phyloP scores from a whole-genome alignment of 2,888 invertebrate species.

The Drosophila rellima region DNA sequence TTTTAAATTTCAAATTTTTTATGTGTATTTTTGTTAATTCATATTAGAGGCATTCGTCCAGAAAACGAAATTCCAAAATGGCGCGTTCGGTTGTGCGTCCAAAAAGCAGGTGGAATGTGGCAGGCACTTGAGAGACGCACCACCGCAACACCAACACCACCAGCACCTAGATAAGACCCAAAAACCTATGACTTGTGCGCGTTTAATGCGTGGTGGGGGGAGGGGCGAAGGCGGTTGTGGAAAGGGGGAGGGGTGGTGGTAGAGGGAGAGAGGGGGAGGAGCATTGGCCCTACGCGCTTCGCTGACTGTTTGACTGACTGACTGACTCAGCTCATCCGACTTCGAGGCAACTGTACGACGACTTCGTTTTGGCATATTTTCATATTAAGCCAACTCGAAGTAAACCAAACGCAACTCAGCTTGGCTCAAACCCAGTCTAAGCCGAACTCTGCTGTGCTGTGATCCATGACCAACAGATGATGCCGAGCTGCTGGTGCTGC shows the following conservation, averaged over 20 bases:
- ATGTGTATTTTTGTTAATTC: slow-evolving; percentile 67
- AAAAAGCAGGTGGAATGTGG: slow-evolving; percentile 70
- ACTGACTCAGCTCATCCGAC: slow-evolving; percentile 60
- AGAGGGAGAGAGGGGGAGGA: background rate
- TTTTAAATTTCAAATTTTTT: slow-evolving; percentile 46
- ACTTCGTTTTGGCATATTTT: slow-evolving; percentile 55
- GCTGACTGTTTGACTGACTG: slow-evolving; percentile 54
- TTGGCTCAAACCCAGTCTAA: slow-evolving; percentile 15
- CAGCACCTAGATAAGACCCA: slow-evolving; percentile 51
- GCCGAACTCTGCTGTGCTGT: slow-evolving; percentile 57
- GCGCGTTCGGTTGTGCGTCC: slow-evolving; percentile 34
- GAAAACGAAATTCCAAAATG: slow-evolving; percentile 79
- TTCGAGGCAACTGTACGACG: slow-evolving; percentile 63
- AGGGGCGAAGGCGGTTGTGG: too few species aligned
- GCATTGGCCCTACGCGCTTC: slow-evolving; percentile 57
- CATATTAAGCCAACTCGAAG: slow-evolving; percentile 44
- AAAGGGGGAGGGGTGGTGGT: background rate
- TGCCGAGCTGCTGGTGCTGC: background rate
- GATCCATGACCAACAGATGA: slow-evolving; percentile 70
- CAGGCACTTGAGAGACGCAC: slow-evolving; percentile 43
- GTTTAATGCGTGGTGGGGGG: slow-evolving; percentile 45
- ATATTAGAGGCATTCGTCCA: slow-evolving; percentile 79
- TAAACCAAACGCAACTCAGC: slow-evolving; percentile 24
- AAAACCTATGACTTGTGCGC: slow-evolving; percentile 55
- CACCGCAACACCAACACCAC: slow-evolving; percentile 20